Evolutionary conservation across 2,113 vertebrate species (phyloP).

Genomic region (Zapornia atra): DNA sequence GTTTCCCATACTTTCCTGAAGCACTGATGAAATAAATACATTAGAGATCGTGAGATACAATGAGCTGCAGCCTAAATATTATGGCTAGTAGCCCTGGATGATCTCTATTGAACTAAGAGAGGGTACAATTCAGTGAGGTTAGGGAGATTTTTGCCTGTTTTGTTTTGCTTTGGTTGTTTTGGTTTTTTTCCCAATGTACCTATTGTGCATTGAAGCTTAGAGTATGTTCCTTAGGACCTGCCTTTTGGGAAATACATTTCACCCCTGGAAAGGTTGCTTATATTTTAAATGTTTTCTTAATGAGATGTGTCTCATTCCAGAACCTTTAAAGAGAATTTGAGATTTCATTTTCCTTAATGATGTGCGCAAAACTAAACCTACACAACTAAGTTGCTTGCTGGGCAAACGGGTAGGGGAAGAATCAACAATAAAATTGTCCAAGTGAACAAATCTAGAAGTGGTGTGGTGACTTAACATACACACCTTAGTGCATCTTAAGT

Average conservation of each 20-base stretch:
- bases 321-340: neutral
- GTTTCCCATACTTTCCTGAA: neutral
- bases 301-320: neutral
- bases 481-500: neutral
- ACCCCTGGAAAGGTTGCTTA: neutral
- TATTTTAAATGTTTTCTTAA: neutral
- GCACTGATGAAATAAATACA: neutral
- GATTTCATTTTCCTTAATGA: constrained; percentile 26
- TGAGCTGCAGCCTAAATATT: neutral
- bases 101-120: neutral
- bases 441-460: neutral
- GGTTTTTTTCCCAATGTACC: neutral
- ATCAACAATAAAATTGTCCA: neutral
- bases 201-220: neutral
- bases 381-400: neutral
- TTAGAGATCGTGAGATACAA: neutral
- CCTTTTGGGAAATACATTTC: neutral
- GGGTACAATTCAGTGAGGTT: neutral
- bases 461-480: neutral
- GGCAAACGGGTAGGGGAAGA: neutral
- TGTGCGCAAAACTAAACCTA: neutral
- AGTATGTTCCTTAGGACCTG: neutral
- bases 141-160: neutral
- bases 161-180: too few relatives aligned
- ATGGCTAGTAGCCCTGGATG: neutral